These are phyloP conservation scores for Lamellibrachia columna DNA, from an alignment of 2,888 invertebrate species.

Conservation along the genomic window DNA sequence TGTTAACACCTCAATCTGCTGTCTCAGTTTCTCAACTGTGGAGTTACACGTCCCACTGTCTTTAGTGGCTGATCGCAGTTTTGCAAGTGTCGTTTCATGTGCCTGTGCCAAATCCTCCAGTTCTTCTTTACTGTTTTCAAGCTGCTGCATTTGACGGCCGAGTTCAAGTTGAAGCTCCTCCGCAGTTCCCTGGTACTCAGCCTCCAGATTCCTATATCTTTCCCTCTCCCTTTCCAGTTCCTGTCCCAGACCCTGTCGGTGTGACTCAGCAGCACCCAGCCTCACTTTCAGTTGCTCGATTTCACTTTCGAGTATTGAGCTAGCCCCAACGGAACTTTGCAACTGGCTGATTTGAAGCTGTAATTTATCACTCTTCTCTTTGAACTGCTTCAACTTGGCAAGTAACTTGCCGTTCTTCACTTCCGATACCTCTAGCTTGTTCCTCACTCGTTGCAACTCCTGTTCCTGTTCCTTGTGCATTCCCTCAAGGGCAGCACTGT, in stretches of 20 bases:
- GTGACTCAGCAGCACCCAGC: conserved; percentile 23
- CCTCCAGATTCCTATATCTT: conserved; percentile 34
- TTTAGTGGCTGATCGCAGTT: not conserved
- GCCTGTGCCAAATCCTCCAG: not conserved
- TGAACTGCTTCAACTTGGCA: conserved; percentile 85
- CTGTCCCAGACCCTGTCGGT: conserved; percentile 22
- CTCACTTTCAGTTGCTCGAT: conserved; percentile 27
- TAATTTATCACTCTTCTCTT: conserved; percentile 68
- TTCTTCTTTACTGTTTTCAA: conserved; percentile 14
- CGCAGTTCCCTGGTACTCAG: conserved; percentile 38
- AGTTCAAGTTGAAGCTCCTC: conserved; percentile 38
- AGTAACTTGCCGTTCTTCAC: conserved; percentile 81
- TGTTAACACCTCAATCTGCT: not conserved
- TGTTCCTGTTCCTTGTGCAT: conserved; percentile 22
- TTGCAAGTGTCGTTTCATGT: not conserved
- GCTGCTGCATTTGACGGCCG: conserved; percentile 30
- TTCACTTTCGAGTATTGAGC: conserved; percentile 27
- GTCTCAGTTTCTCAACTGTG: conserved; percentile 7
- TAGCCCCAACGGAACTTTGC: not conserved
- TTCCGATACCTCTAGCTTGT: conserved; percentile 48
- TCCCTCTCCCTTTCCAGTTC: conserved; percentile 26
- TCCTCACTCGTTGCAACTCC: conserved; percentile 29
- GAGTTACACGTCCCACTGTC: not conserved
- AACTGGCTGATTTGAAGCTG: conserved; percentile 41
- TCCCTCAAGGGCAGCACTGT: not conserved